These are phyloP conservation scores for Drosophila emarginata DNA, from an alignment of 2,888 invertebrate genomes.

Conservation along the genomic window DNA sequence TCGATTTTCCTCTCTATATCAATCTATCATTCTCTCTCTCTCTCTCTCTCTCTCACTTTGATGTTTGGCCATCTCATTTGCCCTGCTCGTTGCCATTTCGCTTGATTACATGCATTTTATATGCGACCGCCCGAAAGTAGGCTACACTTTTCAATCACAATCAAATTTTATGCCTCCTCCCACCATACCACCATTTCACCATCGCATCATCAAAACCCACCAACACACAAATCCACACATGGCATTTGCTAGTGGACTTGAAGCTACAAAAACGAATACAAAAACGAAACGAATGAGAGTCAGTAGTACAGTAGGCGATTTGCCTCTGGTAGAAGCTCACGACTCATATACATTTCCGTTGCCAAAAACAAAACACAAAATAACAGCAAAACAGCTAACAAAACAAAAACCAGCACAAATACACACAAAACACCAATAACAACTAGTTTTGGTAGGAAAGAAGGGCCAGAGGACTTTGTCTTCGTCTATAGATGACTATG, in stretches of 20 bases:
- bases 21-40: neutral
- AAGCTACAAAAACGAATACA: neutral
- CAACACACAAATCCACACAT: neutral
- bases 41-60: neutral
- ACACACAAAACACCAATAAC: conserved; percentile 16
- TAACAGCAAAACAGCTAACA: conserved; percentile 30
- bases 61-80: conserved; percentile 27
- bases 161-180: conserved; percentile 67
- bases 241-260: conserved; percentile 1
- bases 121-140: conserved; percentile 72
- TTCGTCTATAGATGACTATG: neutral
- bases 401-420: conserved; percentile 11
- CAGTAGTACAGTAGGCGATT: conserved; percentile 12
- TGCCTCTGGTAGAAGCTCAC: conserved; percentile 47
- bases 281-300: neutral
- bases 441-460: neutral
- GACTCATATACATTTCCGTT: conserved; percentile 66
- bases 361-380: conserved; percentile 36
- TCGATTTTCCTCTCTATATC: neutral
- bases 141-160: conserved; percentile 78
- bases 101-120: conserved; percentile 76
- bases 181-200: neutral
- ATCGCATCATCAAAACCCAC: too few species aligned
- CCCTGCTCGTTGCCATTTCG: conserved; percentile 62
- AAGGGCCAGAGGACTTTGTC: neutral